Conservation (phyloP, 2,888 invertebrate genomes). For the Hylaea fasciaria region DNA sequence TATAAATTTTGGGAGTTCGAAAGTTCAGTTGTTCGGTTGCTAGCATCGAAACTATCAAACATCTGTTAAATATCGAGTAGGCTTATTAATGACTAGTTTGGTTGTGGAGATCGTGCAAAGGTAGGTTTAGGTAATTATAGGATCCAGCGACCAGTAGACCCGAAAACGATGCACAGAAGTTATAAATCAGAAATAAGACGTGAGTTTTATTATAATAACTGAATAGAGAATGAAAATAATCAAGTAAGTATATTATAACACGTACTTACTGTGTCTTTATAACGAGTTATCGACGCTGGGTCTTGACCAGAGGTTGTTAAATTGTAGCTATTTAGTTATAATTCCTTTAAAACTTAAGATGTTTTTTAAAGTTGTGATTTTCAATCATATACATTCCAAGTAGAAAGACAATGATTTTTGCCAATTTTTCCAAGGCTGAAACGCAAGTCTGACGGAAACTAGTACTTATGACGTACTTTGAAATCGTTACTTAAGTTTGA, state of each 20-base stretch:
- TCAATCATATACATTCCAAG: constrained; percentile 76
- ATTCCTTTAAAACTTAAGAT: constrained; percentile 33
- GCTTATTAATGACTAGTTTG: background rate
- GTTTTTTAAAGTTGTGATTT: constrained; percentile 67
- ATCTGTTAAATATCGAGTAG: background rate
- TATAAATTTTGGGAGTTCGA: too few relatives aligned
- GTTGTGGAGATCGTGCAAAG: constrained; percentile 41
- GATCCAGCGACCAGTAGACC: constrained; percentile 11
- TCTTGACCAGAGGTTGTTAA: constrained; percentile 57
- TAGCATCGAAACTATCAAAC: too few relatives aligned
- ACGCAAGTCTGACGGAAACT: constrained; percentile 63
- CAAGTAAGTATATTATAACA: too few relatives aligned
- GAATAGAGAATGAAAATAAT: too few relatives aligned
- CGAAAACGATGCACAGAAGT: background rate
- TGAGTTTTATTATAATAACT: background rate
- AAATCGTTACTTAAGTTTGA: constrained; percentile 59
- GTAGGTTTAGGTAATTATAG: constrained; percentile 42
- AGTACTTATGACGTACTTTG: constrained; percentile 55
- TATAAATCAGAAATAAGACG: background rate
- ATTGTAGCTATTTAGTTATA: constrained; percentile 48
- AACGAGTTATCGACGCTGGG: constrained; percentile 8
- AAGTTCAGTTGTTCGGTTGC: too few relatives aligned
- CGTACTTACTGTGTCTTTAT: too few relatives aligned
- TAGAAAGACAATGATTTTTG: constrained; percentile 70
- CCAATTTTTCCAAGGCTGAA: constrained; percentile 71